Evolutionary conservation across 1,140 invertebrate genomes (phyloP).

Genomic region (Ceratoteleas bidentatus): DNA sequence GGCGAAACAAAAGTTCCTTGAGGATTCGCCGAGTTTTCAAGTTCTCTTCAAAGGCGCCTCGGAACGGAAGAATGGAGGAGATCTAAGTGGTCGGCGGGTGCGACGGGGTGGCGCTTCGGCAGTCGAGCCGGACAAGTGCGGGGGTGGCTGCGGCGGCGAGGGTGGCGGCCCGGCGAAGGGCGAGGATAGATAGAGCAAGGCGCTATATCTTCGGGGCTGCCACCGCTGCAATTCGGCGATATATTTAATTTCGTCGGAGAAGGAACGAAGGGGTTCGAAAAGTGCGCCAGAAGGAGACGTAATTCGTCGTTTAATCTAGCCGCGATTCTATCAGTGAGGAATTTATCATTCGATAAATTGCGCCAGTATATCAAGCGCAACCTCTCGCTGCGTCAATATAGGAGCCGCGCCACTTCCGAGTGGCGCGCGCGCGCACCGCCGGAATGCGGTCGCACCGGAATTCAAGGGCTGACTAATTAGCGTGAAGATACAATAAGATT

Average conservation of each 20-base stretch:
- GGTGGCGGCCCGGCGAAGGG: conserved; percentile 41
- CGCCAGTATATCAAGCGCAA: conserved; percentile 74
- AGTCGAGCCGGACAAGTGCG: conserved; percentile 67
- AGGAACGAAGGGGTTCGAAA: conserved; percentile 55
- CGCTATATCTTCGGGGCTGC: conserved; percentile 56
- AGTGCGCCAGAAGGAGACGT: conserved; percentile 67
- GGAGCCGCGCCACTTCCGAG: conserved; percentile 64
- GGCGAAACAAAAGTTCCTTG: conserved; percentile 22
- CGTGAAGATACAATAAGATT: conserved; percentile 67
- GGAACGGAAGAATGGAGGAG: conserved; percentile 58
- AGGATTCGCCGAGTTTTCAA: conserved; percentile 26
- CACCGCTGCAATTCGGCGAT: conserved; percentile 78
- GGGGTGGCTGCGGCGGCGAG: conserved; percentile 70
- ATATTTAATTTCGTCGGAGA: conserved; percentile 79
- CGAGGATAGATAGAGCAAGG: conserved; percentile 50
- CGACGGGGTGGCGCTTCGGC: conserved; percentile 74
- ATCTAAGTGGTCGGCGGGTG: conserved; percentile 70
- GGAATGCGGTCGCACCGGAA: conserved; percentile 61
- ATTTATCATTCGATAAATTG: conserved; percentile 83
- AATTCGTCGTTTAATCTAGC: conserved; percentile 81
- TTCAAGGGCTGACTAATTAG: conserved; percentile 67
- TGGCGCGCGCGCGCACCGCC: conserved; percentile 42
- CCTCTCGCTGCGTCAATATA: conserved; percentile 68
- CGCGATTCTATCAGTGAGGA: conserved; percentile 79
- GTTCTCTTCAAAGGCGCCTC: conserved; percentile 51